Conservation (phyloP, 2,797 vertebrate species). For the Cyprinodon diabolis region DNA sequence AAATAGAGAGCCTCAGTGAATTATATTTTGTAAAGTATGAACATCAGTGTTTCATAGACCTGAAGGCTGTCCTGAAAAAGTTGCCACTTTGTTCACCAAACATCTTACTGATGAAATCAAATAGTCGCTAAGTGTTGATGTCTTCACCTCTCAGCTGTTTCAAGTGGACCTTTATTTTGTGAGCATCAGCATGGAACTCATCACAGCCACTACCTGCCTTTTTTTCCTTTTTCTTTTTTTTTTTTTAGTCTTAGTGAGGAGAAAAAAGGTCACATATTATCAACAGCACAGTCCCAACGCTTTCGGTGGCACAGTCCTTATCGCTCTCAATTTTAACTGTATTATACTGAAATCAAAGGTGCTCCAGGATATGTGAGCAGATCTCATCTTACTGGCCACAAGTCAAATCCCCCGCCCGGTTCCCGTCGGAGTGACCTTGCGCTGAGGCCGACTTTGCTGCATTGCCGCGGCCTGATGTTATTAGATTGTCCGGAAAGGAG, state of each 20-base stretch:
- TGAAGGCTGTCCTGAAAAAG: slow-evolving; percentile 27
- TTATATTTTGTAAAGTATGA: slow-evolving; percentile 66
- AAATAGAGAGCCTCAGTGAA: slow-evolving; percentile 67
- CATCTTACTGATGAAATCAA: slow-evolving; percentile 52
- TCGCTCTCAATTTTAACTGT: slow-evolving; percentile 58
- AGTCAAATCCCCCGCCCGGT: slow-evolving; percentile 5
- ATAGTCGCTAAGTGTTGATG: slow-evolving; percentile 44
- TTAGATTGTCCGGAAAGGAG: slow-evolving; percentile 74
- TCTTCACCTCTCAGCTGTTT: slow-evolving; percentile 55
- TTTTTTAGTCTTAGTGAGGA: background rate
- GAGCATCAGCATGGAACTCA: slow-evolving; percentile 56
- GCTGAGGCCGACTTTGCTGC: slow-evolving; percentile 70
- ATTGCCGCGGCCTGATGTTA: slow-evolving; percentile 67
- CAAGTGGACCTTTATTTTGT: slow-evolving; percentile 58
- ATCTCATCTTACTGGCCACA: slow-evolving; percentile 36
- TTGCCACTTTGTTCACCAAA: slow-evolving; percentile 46
- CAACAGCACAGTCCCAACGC: slow-evolving; percentile 52
- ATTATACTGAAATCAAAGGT: slow-evolving; percentile 46
- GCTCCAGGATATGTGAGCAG: slow-evolving; percentile 40
- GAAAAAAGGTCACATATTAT: slow-evolving; percentile 55
- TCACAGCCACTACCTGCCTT: slow-evolving; percentile 28
- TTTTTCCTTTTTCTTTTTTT: background rate
- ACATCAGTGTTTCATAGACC: slow-evolving; percentile 64
- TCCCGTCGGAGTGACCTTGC: slow-evolving; percentile 72
- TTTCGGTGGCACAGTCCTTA: slow-evolving; percentile 53